These are phyloP conservation scores for Andrena praecox DNA, from an alignment of 2,888 invertebrate species.

Conservation along the genomic window DNA sequence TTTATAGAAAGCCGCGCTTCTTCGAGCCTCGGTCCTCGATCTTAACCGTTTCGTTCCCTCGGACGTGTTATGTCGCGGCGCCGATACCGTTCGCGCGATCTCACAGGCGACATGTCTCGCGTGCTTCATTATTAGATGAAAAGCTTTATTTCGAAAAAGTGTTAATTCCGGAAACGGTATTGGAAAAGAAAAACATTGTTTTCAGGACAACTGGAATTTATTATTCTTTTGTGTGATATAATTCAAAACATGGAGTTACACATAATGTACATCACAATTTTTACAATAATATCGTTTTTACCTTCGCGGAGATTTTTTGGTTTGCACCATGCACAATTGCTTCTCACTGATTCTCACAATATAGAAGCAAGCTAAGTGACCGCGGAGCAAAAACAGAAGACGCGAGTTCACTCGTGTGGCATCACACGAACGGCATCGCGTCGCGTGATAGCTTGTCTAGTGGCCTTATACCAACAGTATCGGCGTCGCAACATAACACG, in stretches of 20 bases:
- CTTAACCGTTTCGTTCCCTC: background rate
- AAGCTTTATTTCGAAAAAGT: background rate
- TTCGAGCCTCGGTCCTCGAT: too few relatives aligned
- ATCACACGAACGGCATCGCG: too few relatives aligned
- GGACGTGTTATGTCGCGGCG: background rate
- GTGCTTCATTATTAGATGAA: background rate
- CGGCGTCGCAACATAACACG: too few relatives aligned
- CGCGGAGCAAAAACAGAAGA: too few relatives aligned
- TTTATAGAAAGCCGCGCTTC: too few relatives aligned
- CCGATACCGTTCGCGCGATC: background rate
- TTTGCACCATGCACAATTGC: slow-evolving; percentile 7
- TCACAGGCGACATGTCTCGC: background rate
- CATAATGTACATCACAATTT: background rate
- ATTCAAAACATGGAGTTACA: background rate
- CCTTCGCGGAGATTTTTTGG: background rate
- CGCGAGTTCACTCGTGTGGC: too few relatives aligned
- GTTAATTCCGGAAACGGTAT: background rate
- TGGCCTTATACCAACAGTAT: too few relatives aligned
- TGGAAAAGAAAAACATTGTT: background rate
- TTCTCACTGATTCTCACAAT: too few relatives aligned
- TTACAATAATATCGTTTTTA: background rate
- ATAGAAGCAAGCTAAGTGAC: too few relatives aligned
- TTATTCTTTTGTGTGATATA: background rate
- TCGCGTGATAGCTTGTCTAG: too few relatives aligned
- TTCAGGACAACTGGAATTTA: background rate